A percentile compares a stretch with the other conserved stretches of the same genome.
phyloP scores from a whole-genome alignment of 23 tunicate genomes.

The Ascidia mentula region DNA sequence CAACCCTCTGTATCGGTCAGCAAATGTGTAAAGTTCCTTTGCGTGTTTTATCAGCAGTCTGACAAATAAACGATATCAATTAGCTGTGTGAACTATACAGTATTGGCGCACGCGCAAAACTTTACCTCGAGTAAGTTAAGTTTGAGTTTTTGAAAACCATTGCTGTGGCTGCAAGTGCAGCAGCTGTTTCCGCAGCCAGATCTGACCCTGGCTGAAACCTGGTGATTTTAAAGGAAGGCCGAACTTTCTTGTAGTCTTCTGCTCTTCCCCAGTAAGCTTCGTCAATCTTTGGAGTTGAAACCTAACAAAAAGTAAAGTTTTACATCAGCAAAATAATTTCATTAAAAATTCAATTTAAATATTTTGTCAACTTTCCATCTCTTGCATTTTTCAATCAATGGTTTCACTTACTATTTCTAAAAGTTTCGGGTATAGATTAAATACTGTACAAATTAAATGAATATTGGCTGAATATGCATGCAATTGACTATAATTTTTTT shows the following conservation, averaged over 20 bases:
- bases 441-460: no score
- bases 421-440: no score
- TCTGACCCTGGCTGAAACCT: slow-evolving; percentile 81
- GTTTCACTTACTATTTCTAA: no score
- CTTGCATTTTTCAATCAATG: no score
- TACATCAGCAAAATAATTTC: no score
- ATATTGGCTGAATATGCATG: no score
- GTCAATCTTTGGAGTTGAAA: slow-evolving; percentile 51
- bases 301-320: no score
- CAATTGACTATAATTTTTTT: no score
- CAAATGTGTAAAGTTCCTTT: slow-evolving; percentile 57
- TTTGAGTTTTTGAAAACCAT: slow-evolving; percentile 61
- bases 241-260: slow-evolving; percentile 66
- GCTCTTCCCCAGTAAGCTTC: slow-evolving; percentile 88
- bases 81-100: background rate
- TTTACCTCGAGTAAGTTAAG: slow-evolving; percentile 50
- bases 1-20: slow-evolving; percentile 63
- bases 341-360: no score
- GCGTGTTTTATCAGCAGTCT: slow-evolving; percentile 56
- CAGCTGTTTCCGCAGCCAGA: slow-evolving; percentile 90
- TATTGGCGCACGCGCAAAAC: background rate
- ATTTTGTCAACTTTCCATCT: no score
- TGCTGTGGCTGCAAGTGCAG: slow-evolving; percentile 86
- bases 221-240: slow-evolving; percentile 73
- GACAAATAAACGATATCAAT: background rate